Base-by-base conservation (phyloP, 2,113 vertebrate genomes). In the Beaufortia kweichowensis region DNA sequence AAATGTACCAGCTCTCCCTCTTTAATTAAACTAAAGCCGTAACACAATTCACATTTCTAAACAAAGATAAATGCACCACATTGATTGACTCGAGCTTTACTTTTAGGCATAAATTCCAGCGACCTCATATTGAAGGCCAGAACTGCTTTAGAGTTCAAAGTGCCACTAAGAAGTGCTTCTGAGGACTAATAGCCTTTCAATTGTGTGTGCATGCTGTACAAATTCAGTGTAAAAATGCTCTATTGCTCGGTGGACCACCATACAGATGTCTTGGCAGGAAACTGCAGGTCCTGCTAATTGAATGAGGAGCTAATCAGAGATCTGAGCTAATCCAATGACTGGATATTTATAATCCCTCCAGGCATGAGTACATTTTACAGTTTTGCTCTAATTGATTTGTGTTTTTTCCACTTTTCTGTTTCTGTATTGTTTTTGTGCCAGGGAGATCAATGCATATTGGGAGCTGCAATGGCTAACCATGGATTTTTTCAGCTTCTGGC, bases 361-460 rank as follows among this genome's bases (percentile, higher is more conserved):
- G 80, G 60, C 77, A 86, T 79, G 65, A 61, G 85, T 84, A 84
- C 79, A 80, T 84, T 83, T 65, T 84, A 85, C 81, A 82, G 85
- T 85, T 84, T 88, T 81, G 73, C 81, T 61, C 14, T 80, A 80
- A 88, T 86, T 75, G 79, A 88, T 89, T 86, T 53, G 33, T 79
- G 68, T 69, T 80, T 70, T 56, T 68, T 64, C 26, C 60, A 41
- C 74, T 46, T 70, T 67, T 81, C 65, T 50, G 68, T 69, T 76
- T 78, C 78, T 59, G 28, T 65, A 50, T 39, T 56, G 39, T 57
- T 70, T 83, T 69, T 77, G 46, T 76, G 60, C 61, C 82, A 82
- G 83, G 64, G 79, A 79, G 81, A 60, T 83, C 73, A 79, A 85
- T 81, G 1, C 83, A 81, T 83, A 84, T 74, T 81, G 26, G 55